Conservation (phyloP, 2,888 invertebrate genomes). For the Diarsia dahlii region DNA sequence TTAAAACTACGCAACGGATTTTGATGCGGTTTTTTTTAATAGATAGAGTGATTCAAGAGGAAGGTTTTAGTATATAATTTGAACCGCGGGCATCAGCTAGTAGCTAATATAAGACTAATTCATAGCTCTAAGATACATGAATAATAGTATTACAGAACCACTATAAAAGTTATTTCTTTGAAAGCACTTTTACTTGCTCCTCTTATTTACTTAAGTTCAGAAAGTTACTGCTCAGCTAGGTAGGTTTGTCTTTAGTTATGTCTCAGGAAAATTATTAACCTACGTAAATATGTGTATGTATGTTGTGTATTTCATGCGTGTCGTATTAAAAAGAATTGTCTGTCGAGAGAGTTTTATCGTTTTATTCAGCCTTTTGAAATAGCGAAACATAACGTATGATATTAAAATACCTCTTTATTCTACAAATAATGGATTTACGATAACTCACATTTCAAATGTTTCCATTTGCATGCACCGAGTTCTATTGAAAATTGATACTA, state of each 20-base stretch:
- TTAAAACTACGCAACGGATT: no score
- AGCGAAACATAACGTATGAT: neutral
- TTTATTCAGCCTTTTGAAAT: neutral
- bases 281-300: neutral
- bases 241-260: constrained; percentile 27
- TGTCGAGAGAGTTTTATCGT: neutral
- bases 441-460: neutral
- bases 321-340: neutral
- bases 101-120: constrained; percentile 8
- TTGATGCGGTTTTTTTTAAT: no score
- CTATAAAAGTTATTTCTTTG: constrained; percentile 52
- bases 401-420: neutral
- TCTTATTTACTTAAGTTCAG: constrained; percentile 51
- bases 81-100: no score
- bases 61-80: no score
- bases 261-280: constrained; percentile 4
- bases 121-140: constrained; percentile 4
- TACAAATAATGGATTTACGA: neutral
- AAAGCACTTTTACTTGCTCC: constrained; percentile 42
- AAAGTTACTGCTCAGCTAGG: constrained; percentile 48
- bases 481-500: neutral
- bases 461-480: neutral
- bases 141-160: constrained; percentile 28
- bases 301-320: neutral
- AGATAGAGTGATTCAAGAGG: no score